Evolutionary conservation across 2,888 invertebrate species (phyloP), one percentile per base, ranked within the genome.

Genomic region (Sphinx pinastri): DNA sequence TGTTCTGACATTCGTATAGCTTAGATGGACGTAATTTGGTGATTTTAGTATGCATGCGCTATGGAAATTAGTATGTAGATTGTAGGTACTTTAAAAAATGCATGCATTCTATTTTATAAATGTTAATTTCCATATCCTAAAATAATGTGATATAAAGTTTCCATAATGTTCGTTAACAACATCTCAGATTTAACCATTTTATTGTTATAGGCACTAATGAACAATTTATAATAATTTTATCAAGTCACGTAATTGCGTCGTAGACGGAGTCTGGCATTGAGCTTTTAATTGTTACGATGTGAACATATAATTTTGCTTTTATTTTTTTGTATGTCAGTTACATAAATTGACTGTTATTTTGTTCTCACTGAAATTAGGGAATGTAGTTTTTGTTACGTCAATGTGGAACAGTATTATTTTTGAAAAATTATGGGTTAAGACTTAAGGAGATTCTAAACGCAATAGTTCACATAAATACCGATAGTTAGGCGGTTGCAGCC

Each of bases 161-260:
- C 51, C 51, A 14, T 14, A 11, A 5, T 12, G 4, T 51, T 12
- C 13, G 51, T 12, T 31, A 63, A 60, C 16, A 52, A 31, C 8
- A 14, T 52, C 14, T 14, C 31, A 67, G 31, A 31, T 76, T 74
- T 75, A 72, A 75, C 75, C 72, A 76, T 80, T 75, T 74, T 70
- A 72, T 70, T 73, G 74, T 67, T 52, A 52, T 52, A 54, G 4
- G 67, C 71, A 73, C 74, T 78, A 75, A 74, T 77, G 73, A 80
- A 79, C 77, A 76, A 82, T 80, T 79, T 68, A 51, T 71, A 81
- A 77, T 79, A 72, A 76, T 73, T 73, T 76, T 76, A 81, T 75
- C 77, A 76, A 78, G 77, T 76, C 79, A 81, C 75, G 77, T 77
- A 76, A 76, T 76, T 76, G 72, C 72, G 73, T 72, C 74, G 76